phyloP scores from a whole-genome alignment of 2,113 vertebrate species.

The Ailurus styani region DNA sequence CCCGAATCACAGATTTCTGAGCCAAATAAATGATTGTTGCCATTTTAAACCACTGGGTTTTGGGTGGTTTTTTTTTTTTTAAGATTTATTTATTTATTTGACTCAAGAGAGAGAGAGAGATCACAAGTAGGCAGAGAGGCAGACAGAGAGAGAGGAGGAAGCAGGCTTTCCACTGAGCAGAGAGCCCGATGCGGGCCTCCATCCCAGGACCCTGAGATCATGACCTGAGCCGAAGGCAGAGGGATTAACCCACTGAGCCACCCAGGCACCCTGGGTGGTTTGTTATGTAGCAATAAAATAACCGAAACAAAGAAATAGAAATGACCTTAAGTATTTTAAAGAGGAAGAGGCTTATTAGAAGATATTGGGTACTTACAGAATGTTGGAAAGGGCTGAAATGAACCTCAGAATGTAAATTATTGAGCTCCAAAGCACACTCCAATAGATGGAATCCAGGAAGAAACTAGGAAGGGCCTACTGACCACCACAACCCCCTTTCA shows the following conservation, averaged over 20 bases:
- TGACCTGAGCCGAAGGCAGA: too few relatives aligned
- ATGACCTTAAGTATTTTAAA: background rate
- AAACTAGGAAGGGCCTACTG: background rate
- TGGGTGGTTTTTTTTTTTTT: background rate
- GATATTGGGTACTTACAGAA: background rate
- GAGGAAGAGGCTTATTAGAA: background rate
- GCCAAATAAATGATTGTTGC: background rate
- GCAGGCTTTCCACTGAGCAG: too few relatives aligned
- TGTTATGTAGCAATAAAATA: background rate
- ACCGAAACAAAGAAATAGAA: background rate
- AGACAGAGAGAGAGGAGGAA: too few relatives aligned
- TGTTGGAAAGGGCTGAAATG: background rate
- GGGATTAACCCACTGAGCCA: too few relatives aligned
- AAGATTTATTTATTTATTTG: too few relatives aligned
- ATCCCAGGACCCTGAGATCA: too few relatives aligned
- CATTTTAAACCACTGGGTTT: background rate
- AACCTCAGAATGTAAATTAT: background rate
- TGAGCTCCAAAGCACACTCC: background rate
- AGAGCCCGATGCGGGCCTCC: too few relatives aligned
- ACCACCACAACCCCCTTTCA: background rate
- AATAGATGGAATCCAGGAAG: background rate
- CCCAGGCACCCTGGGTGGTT: too few relatives aligned
- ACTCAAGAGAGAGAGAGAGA: too few relatives aligned
- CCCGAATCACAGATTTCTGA: background rate
- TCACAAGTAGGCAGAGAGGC: too few relatives aligned